A percentile compares a stretch with the other conserved stretches of the same genome.
Conservation (phyloP, 2,888 invertebrate genomes). For the Apamea sordens region DNA sequence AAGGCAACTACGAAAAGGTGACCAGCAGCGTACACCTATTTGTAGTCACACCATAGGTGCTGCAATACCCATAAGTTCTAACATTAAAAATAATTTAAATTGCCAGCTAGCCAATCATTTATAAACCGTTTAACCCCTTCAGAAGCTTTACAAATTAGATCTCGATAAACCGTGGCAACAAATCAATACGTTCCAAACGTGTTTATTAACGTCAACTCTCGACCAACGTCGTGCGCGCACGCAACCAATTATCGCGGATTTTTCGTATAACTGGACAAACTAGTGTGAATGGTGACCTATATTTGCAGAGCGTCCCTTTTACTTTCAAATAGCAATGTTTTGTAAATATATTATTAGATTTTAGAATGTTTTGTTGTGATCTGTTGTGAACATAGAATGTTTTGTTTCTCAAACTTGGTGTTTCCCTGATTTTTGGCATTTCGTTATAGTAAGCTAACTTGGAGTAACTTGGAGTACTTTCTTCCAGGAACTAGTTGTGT, state of each 20-base stretch:
- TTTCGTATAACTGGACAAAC: conserved; percentile 61
- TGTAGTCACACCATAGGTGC: background rate
- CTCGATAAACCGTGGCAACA: conserved; percentile 53
- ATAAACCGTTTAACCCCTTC: conserved; percentile 52
- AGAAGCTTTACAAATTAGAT: conserved; percentile 59
- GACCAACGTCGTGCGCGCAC: conserved; percentile 64
- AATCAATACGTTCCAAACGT: conserved; percentile 67
- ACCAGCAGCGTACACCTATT: background rate
- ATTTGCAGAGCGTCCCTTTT: conserved; percentile 57
- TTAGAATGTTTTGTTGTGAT: conserved; percentile 14
- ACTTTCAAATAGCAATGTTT: conserved; percentile 60
- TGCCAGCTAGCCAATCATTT: conserved; percentile 25
- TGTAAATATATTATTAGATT: conserved; percentile 10
- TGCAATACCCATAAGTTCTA: background rate
- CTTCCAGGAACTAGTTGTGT: background rate
- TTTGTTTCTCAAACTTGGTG: background rate
- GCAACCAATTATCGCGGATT: conserved; percentile 69
- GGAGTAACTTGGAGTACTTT: background rate
- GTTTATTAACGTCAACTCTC: conserved; percentile 68
- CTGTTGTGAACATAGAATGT: background rate
- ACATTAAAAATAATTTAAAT: conserved; percentile 17
- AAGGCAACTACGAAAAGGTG: background rate
- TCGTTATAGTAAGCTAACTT: background rate
- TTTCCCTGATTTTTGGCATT: background rate
- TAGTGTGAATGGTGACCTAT: conserved; percentile 57